Evolutionary conservation across 2,888 invertebrate genomes (phyloP), one percentile per base, ranked within the genome.

Genomic region (Campopleginae sp.): DNA sequence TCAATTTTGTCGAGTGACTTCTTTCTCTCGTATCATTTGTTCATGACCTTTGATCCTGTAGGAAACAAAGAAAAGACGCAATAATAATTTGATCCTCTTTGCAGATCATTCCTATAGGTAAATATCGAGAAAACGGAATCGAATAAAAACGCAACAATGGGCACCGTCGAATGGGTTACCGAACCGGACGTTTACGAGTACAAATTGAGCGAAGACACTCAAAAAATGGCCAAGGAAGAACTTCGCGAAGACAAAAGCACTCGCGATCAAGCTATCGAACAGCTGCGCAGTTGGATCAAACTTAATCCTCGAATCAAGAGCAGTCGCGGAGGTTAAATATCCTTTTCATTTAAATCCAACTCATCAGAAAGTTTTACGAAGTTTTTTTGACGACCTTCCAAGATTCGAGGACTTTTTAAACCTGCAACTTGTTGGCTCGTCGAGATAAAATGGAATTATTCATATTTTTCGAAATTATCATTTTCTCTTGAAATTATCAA

Each of bases 261-360:
- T 7, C 94, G 97, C 82, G 94, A 95, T 3, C 96, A 96, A 90
- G 96, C 97, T 0, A 93, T 97, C 70, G 94, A 95, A 14, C 95
- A 96, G 17, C 93, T 97, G 88, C 94, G 97, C 68, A 95, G 95
- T 89, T 97, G 97, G 97, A 95, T 97, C 89, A 95, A 95, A 87
- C 95, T 96, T 91, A 97, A 97, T 91, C 96, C 96, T 0, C 95
- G 96, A 89, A 96, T 97, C 84, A 94, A 95, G 89, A 95, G 96
- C 87, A 95, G 96, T 87, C 95, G 97, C 89, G 94, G 97, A 93
- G 97, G 96, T 96, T 93, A 94, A 58, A 58, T 6, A 10, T 10
- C 23, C 23, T 4, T 0, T 12, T 54, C 8, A 54, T 54, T 54
- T 8, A 8, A 2, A 54, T 23, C 5, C 10, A 54, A 51, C 19